These are phyloP conservation scores for Catharus bicknelli DNA, from an alignment of 2,113 vertebrate species.

Conservation along the genomic window DNA sequence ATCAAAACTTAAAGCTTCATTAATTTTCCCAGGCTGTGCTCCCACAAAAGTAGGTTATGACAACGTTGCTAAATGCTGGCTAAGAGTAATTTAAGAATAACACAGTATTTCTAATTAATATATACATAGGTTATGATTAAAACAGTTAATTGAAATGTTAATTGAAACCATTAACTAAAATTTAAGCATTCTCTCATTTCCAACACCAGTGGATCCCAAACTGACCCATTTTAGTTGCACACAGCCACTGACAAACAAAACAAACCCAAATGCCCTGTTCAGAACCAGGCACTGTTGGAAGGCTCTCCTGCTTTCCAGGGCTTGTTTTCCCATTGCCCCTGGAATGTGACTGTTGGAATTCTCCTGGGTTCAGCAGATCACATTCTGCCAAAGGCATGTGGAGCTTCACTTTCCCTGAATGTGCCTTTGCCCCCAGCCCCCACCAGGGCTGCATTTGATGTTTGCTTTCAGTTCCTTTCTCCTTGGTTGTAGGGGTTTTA, in stretches of 20 bases:
- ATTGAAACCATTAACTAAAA: background rate
- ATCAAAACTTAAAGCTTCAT: background rate
- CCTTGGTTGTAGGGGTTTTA: slow-evolving; percentile 90
- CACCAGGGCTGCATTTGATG: background rate
- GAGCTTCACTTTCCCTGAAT: background rate
- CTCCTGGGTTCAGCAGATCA: slow-evolving; percentile 26
- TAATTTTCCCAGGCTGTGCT: background rate
- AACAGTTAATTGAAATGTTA: background rate
- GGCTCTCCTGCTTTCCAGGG: slow-evolving; percentile 33
- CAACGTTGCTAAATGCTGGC: background rate
- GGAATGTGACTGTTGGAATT: slow-evolving; percentile 8
- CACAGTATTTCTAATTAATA: background rate
- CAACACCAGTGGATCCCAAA: background rate
- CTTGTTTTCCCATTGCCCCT: background rate
- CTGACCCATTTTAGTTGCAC: background rate
- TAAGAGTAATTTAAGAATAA: background rate
- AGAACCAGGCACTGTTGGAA: background rate
- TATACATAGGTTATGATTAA: background rate
- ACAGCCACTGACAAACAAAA: background rate
- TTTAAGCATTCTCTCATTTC: background rate
- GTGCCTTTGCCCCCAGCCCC: background rate
- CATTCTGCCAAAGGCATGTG: background rate
- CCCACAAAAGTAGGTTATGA: background rate
- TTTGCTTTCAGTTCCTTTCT: background rate
- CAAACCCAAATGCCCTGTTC: background rate